phyloP scores from a whole-genome alignment of 2,113 vertebrate genomes.

The Halcyon senegalensis region DNA sequence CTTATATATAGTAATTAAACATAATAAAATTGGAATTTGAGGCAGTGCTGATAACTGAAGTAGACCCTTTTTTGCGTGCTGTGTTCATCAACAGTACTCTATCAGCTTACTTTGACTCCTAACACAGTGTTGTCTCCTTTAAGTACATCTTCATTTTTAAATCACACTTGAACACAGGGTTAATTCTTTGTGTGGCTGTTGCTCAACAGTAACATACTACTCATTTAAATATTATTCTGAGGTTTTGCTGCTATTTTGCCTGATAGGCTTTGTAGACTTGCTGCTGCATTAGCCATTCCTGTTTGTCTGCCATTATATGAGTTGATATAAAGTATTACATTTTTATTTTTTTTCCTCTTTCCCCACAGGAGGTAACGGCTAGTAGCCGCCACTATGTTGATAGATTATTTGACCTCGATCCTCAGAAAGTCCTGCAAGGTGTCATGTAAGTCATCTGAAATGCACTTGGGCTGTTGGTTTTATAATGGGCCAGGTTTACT shows the following conservation, averaged over 20 bases:
- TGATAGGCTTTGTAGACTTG: neutral
- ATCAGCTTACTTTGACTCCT: neutral
- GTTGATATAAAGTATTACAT: neutral
- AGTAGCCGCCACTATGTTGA: conserved; percentile 99
- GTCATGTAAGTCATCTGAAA: conserved; percentile 92
- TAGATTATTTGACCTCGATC: conserved; percentile 97
- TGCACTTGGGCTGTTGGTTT: conserved; percentile 31
- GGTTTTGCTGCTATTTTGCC: neutral
- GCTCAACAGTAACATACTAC: neutral
- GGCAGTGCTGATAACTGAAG: neutral
- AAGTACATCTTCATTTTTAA: neutral
- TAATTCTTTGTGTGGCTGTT: neutral
- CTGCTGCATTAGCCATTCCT: conserved; percentile 2
- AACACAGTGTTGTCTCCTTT: rapidly evolving
- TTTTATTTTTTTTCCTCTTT: neutral
- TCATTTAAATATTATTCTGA: neutral
- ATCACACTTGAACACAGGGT: neutral
- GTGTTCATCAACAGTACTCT: neutral
- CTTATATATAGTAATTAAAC: neutral
- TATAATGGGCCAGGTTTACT: neutral
- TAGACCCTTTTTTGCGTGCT: neutral
- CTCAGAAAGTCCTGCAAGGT: conserved; percentile 98
- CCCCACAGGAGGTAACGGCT: conserved; percentile 93
- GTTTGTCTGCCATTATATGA: conserved; percentile 2
- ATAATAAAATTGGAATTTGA: neutral